A percentile compares a stretch with the other conserved stretches of the same genome.
phyloP scores from a whole-genome alignment of 2,113 vertebrate species.

The Oreochromis tanganicae region DNA sequence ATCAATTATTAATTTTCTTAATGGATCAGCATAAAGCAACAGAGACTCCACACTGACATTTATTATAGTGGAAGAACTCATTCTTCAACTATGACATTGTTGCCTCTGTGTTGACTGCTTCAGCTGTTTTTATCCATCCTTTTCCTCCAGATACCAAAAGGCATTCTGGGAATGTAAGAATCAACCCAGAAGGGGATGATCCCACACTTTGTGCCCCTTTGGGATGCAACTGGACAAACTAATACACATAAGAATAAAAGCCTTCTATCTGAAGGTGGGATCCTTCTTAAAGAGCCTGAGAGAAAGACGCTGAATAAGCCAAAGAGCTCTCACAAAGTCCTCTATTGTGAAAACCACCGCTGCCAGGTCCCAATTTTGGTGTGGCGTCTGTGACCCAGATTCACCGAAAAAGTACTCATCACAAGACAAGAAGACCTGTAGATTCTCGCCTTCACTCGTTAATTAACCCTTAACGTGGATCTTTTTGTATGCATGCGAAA shows the following conservation, averaged over 20 bases:
- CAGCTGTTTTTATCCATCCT: not conserved
- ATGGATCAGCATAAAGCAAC: not conserved
- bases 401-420: not conserved
- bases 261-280: not conserved
- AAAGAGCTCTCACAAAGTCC: not conserved
- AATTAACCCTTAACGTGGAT: not conserved
- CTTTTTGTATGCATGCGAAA: not conserved
- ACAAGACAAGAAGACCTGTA: not conserved
- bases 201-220: not conserved
- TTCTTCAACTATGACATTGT: not conserved
- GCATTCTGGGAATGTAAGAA: not conserved
- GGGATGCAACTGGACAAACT: not conserved
- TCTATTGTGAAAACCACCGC: not conserved
- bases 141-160: not conserved
- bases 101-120: not conserved
- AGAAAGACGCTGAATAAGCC: not conserved
- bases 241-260: not conserved
- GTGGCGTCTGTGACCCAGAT: slow-evolving; percentile 13
- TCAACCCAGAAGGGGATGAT: not conserved
- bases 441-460: not conserved
- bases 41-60: not conserved
- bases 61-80: not conserved
- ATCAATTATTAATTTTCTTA: slow-evolving; percentile 6
- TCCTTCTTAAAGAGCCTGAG: not conserved
- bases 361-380: not conserved